Conservation (phyloP, 2,113 vertebrate species). For the Micronisus gabar region DNA sequence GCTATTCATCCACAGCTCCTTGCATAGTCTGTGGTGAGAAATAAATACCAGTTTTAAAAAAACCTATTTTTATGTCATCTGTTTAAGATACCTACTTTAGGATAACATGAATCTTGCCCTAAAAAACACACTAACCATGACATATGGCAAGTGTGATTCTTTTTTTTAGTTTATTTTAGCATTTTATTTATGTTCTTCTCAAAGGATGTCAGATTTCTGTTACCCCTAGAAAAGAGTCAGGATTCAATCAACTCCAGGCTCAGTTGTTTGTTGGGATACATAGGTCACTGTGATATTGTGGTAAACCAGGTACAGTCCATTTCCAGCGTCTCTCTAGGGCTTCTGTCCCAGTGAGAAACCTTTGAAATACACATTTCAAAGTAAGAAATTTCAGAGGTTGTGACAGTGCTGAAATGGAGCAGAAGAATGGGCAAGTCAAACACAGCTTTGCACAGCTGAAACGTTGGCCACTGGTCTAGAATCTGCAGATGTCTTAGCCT, state of each 20-base stretch:
- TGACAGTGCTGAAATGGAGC: not conserved
- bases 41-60: not conserved
- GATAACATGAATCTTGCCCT: not conserved
- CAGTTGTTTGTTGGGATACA: not conserved
- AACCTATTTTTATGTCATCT: not conserved
- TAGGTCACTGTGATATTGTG: not conserved
- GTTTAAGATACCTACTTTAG: not conserved
- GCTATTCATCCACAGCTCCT: not conserved
- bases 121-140: not conserved
- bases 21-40: not conserved
- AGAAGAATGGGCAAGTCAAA: not conserved
- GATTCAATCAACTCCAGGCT: not conserved
- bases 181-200: not conserved
- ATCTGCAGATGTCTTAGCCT: not conserved
- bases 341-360: not conserved
- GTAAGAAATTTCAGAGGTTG: not conserved
- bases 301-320: not conserved
- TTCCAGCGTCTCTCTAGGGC: not conserved
- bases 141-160: not conserved
- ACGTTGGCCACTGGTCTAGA: not conserved
- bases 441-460: not conserved
- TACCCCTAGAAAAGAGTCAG: not conserved
- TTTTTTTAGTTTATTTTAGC: not conserved
- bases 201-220: not conserved
- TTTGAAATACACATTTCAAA: not conserved